Evolutionary conservation across 2,888 invertebrate species (phyloP), one percentile per base, ranked within the genome.

Genomic region (Idaea straminata): DNA sequence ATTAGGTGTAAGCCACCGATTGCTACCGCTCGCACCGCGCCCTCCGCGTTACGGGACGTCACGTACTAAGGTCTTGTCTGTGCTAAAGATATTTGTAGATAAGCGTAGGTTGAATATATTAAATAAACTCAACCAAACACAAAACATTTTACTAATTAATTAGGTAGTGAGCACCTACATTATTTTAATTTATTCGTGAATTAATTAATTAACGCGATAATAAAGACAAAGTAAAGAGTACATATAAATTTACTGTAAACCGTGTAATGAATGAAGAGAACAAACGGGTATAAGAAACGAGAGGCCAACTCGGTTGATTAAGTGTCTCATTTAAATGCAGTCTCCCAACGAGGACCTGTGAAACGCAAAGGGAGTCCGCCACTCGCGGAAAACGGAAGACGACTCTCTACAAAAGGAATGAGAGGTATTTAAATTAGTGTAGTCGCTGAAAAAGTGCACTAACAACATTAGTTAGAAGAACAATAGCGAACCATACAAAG

Each of bases 281-380:
- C 87, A 85, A 89, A 86, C 86, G 87, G 85, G 85, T 76, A 86
- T 85, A 87, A 88, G 88, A 86, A 89, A 85, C 82, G 86, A 84
- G 84, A 85, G 87, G 83, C 87, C 87, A 88, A 87, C 85, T 87
- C 86, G 84, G 86, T 88, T 92, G 92, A 92, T 92, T 91, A 91
- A 92, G 91, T 92, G 88, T 91, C 91, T 92, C 91, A 92, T 92
- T 92, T 92, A 92, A 91, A 92, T 92, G 89, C 91, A 92, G 90
- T 91, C 90, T 89, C 88, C 84, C 86, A 82, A 85, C 84, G 84
- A 86, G 86, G 88, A 84, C 87, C 87, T 87, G 87, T 88, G 88
- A 87, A 91, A 91, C 87, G 90, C 87, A 91, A 91, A 91, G 87
- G 88, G 89, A 89, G 82, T 81, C 82, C 82, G 79, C 83, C 80